Conservation (phyloP, 2,888 invertebrate species). For the Crioceris asparagi region DNA sequence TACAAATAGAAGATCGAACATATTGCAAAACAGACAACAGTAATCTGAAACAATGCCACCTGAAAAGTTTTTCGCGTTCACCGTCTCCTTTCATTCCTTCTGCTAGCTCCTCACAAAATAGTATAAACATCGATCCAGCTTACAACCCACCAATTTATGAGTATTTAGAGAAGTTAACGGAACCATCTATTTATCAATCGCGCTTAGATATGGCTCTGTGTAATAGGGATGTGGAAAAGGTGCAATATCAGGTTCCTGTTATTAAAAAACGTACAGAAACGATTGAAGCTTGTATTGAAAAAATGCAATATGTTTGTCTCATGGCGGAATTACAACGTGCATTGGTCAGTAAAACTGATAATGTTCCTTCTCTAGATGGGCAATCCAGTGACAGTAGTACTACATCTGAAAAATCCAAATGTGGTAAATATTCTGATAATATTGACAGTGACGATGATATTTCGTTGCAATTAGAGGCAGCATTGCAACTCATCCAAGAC, state of each 20-base stretch:
- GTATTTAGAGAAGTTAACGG: slow-evolving; percentile 39
- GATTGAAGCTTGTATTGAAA: slow-evolving; percentile 34
- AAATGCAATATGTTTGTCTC: slow-evolving; percentile 41
- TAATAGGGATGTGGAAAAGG: slow-evolving; percentile 20
- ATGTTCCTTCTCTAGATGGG: slow-evolving; percentile 31
- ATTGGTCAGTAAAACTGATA: slow-evolving; percentile 36
- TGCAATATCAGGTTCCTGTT: slow-evolving; percentile 31
- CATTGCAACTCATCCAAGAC: slow-evolving; percentile 40
- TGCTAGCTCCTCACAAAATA: slow-evolving; percentile 39
- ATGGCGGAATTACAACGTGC: slow-evolving; percentile 41
- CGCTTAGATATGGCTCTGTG: slow-evolving; percentile 17
- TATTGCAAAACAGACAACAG: slow-evolving; percentile 37
- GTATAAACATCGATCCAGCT: slow-evolving; percentile 24
- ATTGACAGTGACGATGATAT: slow-evolving; percentile 40
- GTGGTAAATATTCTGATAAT: neutral
- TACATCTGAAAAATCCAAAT: neutral
- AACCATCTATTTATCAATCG: slow-evolving; percentile 38
- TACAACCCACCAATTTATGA: slow-evolving; percentile 36
- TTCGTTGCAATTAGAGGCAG: slow-evolving; percentile 41
- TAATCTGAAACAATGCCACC: slow-evolving; percentile 39
- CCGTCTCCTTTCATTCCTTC: slow-evolving; percentile 40
- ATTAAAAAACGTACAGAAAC: slow-evolving; percentile 28
- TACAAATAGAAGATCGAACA: slow-evolving; percentile 39
- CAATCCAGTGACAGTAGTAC: slow-evolving; percentile 26
- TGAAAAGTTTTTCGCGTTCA: slow-evolving; percentile 43